Evolutionary conservation across 2,113 vertebrate genomes (phyloP), one percentile per base, ranked within the genome.

Genomic region (Sander lucioperca): DNA sequence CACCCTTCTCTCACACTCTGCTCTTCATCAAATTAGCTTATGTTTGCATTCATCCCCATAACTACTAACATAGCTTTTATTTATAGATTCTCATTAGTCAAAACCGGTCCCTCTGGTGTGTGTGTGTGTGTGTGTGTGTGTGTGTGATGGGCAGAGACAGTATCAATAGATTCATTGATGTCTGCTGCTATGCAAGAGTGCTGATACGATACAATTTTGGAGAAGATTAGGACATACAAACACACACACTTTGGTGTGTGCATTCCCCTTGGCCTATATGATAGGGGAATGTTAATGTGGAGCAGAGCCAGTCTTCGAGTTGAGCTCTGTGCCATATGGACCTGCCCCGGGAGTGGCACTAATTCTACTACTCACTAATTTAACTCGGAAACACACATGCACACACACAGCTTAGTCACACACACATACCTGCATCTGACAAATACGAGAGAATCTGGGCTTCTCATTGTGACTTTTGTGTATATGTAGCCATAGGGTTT

Each of bases 311-410:
- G 78, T 70, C 76, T 87, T 57, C 14, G 51, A 89, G 86, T 68
- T 76, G 56, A 86, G 80, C 86, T 82, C 39, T 67, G 74, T 85
- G 80, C 84, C 89, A 88, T 89, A 91, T 86, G 79, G 79, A 77
- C 62, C 71, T 80, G 86, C 76, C 74, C 68, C 45, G 57, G 72
- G 77, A 88, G 71, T 83, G 72, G 79, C 85, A 88, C 65, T 80
- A 76, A 82, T 90, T 89, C 85, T 56, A 72, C 72, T 67, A 74
- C 72, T 70, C 64, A 80, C 77, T 82, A 65, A 88, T 87, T 88
- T 82, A 58, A 85, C 69, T 84, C 66, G n/a, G 58, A 53, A 47
- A 57, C 59, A 57, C 58, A 72, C 72, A 74, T n/a, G 23, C 58
- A 47, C 54, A 63, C 57, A 75, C 10, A 39, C 33, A 57, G 10